Percentiles rank a stretch among this genome's conserved stretches.
Conservation (phyloP, 2,797 vertebrate genomes). For the Todus mexicanus region DNA sequence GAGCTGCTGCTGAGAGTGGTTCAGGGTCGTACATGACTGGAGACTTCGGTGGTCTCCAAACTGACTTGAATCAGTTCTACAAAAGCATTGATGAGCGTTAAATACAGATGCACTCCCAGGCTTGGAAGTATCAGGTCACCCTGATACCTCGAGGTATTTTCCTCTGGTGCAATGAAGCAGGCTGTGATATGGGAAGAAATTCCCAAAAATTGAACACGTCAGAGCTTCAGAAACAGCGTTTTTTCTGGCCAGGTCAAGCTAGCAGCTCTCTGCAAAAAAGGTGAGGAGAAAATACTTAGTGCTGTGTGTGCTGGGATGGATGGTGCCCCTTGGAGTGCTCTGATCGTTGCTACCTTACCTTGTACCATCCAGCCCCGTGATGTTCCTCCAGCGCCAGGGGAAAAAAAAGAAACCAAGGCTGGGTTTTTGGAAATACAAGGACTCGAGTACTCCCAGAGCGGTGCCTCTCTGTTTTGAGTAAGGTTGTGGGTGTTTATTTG, state of each 20-base stretch:
- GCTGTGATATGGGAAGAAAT: not conserved
- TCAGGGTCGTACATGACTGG: fast-evolving
- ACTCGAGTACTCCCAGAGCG: conserved; percentile 79
- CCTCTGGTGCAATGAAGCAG: not conserved
- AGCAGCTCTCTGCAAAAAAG: not conserved
- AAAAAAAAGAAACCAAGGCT: conserved; percentile 70
- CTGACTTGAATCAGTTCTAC: not conserved
- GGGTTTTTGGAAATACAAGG: conserved; percentile 80
- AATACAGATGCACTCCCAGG: not conserved
- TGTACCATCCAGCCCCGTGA: conserved; percentile 67
- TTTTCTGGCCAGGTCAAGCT: not conserved
- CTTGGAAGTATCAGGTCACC: not conserved
- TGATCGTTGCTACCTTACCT: not conserved
- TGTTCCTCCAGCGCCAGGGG: conserved; percentile 59
- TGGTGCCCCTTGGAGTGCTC: not conserved
- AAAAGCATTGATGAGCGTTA: not conserved
- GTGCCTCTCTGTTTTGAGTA: conserved; percentile 80
- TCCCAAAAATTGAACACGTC: not conserved
- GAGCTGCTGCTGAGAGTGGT: not conserved
- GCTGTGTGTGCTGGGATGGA: not conserved
- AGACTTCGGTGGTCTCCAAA: not conserved
- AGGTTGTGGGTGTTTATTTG: conserved; percentile 92
- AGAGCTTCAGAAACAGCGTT: not conserved
- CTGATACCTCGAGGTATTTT: not conserved
- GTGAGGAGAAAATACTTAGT: not conserved